Evolutionary conservation across 2,113 vertebrate genomes (phyloP).

Genomic region (Sinosuthora webbiana): DNA sequence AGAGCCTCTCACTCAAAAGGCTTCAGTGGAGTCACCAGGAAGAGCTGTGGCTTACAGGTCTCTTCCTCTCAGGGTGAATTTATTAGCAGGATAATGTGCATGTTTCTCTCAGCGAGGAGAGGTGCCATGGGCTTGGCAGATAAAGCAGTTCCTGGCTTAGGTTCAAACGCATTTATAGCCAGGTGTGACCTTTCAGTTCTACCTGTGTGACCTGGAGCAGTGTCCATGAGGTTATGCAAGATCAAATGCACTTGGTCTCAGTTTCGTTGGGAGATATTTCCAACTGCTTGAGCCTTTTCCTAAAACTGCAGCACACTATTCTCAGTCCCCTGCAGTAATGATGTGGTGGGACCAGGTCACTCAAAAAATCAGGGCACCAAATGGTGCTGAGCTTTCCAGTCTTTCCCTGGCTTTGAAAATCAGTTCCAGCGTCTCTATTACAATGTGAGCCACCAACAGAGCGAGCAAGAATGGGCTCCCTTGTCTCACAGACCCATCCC

Average conservation of each 20-base stretch:
- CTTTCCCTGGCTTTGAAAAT: background rate
- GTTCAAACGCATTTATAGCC: background rate
- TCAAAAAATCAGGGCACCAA: background rate
- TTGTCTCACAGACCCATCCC: background rate
- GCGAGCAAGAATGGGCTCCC: background rate
- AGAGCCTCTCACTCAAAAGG: constrained; percentile 53
- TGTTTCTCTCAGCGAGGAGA: background rate
- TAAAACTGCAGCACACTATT: background rate
- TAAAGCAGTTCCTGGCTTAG: background rate
- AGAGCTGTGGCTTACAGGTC: background rate
- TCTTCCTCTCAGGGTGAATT: constrained; percentile 4
- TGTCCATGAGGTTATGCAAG: background rate
- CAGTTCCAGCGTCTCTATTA: background rate
- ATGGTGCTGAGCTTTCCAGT: background rate
- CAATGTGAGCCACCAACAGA: background rate
- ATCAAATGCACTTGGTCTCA: background rate
- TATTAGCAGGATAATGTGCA: constrained; percentile 16
- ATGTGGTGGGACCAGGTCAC: background rate
- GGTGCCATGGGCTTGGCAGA: background rate
- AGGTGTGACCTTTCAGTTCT: background rate
- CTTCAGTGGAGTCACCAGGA: background rate
- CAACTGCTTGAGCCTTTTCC: background rate
- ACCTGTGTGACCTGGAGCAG: background rate
- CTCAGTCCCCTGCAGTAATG: background rate
- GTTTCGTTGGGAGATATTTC: background rate